Base-by-base conservation (phyloP, 2,797 vertebrate genomes). In the Propithecus perrieri region DNA sequence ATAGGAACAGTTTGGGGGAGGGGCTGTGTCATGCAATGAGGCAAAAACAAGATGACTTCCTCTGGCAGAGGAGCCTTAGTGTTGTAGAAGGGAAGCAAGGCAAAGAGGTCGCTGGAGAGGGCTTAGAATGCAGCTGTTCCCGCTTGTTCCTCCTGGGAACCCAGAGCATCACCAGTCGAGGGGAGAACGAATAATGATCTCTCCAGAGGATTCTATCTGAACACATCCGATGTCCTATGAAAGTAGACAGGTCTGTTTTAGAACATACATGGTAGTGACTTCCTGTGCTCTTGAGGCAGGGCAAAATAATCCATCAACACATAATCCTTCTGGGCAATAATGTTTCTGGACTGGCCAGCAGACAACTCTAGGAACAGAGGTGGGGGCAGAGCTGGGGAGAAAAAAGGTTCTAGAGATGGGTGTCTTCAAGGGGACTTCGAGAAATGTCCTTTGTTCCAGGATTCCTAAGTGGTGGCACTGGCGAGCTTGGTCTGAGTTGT, bases 21-120 rank as follows among this genome's bases (percentile, higher is more conserved):
- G 91, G 69, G 65, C 12, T 79, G 35, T 65, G 78, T 91, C 98
- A 97, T 97, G 97, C 97, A 95, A 69, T 20, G 83, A 92, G 88
- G 78, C 79, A 71, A 72, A 95, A 89, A 63, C 38, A 46, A 30
- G 71, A 53, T 0, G 85, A 79, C 43, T 61, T 76, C 90, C 85
- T 35, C 30, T n/a, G 48, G 69, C 14, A 83, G 83, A 80, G 89
- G 61, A 92, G 59, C 55, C 91, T 95, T 85, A 91, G 97, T 93
- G 96, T 89, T 89, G 80, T 33, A 69, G 53, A 65, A 80, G 75
- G 53, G 53, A 48, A 76, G 84, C 38, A 91, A 55, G 78, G 9
- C 69, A 50, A 55, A 33, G 55, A 59, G 57, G 78, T 69, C 76
- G n/a, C 75, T 35, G 76, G 71, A 41, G 50, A 96, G 65, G 89